Conservation (phyloP, 2,797 vertebrate genomes). For the Novumbra hubbsi region DNA sequence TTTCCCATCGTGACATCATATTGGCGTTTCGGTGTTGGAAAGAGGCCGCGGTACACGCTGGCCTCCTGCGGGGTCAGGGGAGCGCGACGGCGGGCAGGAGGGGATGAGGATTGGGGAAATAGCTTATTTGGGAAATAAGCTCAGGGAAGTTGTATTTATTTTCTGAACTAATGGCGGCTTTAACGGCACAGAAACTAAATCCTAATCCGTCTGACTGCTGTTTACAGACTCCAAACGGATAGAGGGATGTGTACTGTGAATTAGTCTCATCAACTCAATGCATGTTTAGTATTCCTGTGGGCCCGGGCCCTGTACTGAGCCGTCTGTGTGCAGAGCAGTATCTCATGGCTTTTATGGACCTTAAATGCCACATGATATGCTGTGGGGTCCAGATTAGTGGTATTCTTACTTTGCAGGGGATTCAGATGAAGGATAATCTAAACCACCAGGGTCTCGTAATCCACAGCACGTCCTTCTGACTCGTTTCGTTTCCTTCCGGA, state of each 20-base stretch:
- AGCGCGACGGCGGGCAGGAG: not conserved
- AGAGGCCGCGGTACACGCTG: not conserved
- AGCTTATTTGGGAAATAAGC: slow-evolving; percentile 15
- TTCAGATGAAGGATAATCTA: slow-evolving; percentile 33
- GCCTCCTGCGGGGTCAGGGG: not conserved
- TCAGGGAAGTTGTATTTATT: not conserved
- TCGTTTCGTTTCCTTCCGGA: too few relatives aligned
- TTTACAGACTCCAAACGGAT: not conserved
- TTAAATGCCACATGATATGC: slow-evolving; percentile 1
- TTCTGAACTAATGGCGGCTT: slow-evolving; percentile 5
- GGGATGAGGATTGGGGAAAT: not conserved
- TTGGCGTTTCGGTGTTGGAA: not conserved
- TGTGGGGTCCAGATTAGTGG: slow-evolving; percentile 31
- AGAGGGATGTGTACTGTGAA: not conserved
- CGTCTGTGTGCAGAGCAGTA: slow-evolving; percentile 15
- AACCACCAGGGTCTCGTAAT: not conserved
- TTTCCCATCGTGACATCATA: not conserved
- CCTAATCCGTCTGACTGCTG: not conserved
- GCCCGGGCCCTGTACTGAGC: slow-evolving; percentile 13
- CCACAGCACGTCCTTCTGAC: not conserved
- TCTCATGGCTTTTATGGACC: slow-evolving; percentile 1
- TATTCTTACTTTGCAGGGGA: slow-evolving; percentile 30
- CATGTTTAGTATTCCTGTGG: slow-evolving; percentile 5
- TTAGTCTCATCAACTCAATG: not conserved
- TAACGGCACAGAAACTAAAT: not conserved